These are phyloP conservation scores for Ploceus nigricollis DNA, from an alignment of 2,113 vertebrate species.

Conservation along the genomic window DNA sequence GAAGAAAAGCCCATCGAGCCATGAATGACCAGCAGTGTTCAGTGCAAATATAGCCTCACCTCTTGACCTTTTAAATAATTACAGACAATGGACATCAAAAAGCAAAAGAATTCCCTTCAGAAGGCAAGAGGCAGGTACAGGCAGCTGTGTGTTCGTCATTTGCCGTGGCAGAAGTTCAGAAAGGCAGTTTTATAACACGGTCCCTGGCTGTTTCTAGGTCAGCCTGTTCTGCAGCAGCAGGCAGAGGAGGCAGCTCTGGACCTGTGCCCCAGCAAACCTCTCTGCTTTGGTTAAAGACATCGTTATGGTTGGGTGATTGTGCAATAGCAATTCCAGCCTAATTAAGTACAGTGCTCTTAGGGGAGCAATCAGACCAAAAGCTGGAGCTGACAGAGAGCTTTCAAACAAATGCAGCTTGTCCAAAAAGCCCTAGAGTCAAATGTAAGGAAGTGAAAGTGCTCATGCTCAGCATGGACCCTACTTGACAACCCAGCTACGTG, in stretches of 20 bases:
- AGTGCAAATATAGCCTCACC: conserved; percentile 14
- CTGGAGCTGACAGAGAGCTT: conserved; percentile 18
- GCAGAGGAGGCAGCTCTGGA: not conserved
- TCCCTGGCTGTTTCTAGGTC: conserved; percentile 51
- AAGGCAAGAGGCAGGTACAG: not conserved
- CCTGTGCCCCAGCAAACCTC: not conserved
- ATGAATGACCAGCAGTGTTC: not conserved
- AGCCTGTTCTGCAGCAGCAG: conserved; percentile 26
- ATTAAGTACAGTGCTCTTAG: conserved; percentile 29
- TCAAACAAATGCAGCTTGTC: not conserved
- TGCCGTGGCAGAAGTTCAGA: not conserved
- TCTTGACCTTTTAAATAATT: not conserved
- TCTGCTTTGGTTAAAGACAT: not conserved
- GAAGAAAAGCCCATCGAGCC: not conserved
- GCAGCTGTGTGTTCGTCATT: not conserved
- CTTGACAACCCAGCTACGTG: not conserved
- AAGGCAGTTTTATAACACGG: not conserved
- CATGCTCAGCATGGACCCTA: not conserved
- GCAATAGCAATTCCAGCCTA: conserved; percentile 6
- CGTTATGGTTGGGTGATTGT: not conserved
- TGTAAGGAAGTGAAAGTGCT: not conserved
- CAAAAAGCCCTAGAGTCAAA: conserved; percentile 19
- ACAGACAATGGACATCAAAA: not conserved
- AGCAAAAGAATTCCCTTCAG: not conserved
- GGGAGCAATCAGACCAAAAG: conserved; percentile 15